A percentile compares a stretch with the other conserved stretches of the same genome.
Evolutionary conservation across 2,797 vertebrate species (phyloP).

Genomic region (Phataginus tricuspis): DNA sequence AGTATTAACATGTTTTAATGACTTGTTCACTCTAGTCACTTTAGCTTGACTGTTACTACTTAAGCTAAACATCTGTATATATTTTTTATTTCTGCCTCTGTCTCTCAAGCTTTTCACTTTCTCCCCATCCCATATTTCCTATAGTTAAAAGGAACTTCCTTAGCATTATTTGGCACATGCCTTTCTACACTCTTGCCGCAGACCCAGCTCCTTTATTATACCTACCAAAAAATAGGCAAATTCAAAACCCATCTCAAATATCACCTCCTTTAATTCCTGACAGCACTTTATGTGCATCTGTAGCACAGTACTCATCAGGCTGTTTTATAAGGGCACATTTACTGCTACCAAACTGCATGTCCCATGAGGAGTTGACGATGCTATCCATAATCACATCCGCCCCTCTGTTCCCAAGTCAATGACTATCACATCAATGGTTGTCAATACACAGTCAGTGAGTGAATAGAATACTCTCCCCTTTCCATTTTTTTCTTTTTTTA

Average conservation of each 20-base stretch:
- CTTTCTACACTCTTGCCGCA: not conserved
- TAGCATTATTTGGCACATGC: not conserved
- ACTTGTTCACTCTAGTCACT: not conserved
- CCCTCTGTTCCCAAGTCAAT: not conserved
- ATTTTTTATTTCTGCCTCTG: not conserved
- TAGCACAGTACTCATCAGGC: not conserved
- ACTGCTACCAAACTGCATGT: not conserved
- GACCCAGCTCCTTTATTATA: not conserved
- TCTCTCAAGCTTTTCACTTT: not conserved
- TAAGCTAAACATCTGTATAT: not conserved
- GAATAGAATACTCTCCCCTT: not conserved
- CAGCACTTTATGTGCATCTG: not conserved
- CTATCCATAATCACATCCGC: not conserved
- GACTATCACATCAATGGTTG: not conserved
- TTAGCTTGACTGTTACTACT: not conserved
- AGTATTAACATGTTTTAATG: not conserved
- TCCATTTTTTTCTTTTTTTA: not conserved
- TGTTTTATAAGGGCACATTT: not conserved
- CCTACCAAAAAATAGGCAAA: not conserved
- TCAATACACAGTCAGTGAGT: not conserved
- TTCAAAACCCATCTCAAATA: not conserved
- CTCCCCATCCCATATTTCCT: not conserved
- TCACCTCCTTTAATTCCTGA: conserved; percentile 14
- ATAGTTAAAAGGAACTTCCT: not conserved
- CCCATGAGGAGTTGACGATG: not conserved